phyloP scores from a whole-genome alignment of 2,888 invertebrate genomes.

The Nomada fabriciana region DNA sequence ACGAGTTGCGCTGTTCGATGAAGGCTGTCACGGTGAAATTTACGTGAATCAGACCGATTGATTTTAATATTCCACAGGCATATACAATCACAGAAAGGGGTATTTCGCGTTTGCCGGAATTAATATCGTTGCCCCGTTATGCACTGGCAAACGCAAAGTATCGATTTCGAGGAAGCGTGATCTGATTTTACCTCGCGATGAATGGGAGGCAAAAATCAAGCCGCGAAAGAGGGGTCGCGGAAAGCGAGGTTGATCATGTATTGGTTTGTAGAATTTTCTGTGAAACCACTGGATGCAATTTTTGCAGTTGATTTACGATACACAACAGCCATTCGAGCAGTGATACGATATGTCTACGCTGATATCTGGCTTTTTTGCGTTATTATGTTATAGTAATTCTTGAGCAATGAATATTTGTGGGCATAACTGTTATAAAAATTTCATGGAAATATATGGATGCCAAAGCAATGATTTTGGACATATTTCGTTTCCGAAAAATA shows the following conservation, averaged over 20 bases:
- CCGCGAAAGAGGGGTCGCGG: constrained; percentile 38
- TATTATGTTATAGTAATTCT: background rate
- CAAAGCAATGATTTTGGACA: no score
- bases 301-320: constrained; percentile 11
- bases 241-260: constrained; percentile 38
- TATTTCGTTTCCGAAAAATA: no score
- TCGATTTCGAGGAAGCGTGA: constrained; percentile 63
- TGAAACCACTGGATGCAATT: constrained; percentile 37
- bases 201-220: constrained; percentile 20
- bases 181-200: constrained; percentile 41
- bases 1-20: constrained; percentile 13
- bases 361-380: background rate
- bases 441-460: no score
- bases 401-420: no score
- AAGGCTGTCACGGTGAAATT: constrained; percentile 31
- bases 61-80: background rate
- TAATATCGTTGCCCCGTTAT: constrained; percentile 63
- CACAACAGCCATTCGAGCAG: background rate
- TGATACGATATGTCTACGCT: background rate
- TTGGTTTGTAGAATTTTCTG: constrained; percentile 24
- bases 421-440: no score
- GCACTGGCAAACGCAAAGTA: constrained; percentile 56
- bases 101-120: constrained; percentile 55
- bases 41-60: background rate
- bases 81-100: background rate